Evolutionary conservation across 2,888 invertebrate species (phyloP), one percentile per base, ranked within the genome.

Genomic region (Clunio marinus): DNA sequence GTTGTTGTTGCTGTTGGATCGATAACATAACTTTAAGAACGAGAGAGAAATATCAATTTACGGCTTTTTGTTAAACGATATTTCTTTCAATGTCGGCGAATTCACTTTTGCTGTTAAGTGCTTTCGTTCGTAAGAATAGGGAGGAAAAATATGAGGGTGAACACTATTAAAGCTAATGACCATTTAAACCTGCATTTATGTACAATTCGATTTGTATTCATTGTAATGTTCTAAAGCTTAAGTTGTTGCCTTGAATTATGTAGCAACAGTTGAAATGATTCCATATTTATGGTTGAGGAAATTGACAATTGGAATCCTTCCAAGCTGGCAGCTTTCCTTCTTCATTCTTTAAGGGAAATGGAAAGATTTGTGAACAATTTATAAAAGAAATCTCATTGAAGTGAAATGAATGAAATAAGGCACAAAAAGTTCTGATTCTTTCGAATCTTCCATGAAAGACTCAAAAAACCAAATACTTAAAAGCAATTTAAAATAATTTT

Each of bases 1-100:
- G n/a, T n/a, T n/a, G n/a, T n/a, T 7, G 22, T 51, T n/a, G 27
- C 20, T 35, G 59, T 59, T 59, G 59, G 59, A 27, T 35, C 57
- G 58, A 58, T 25, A 58, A 24, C 8, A 20, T 24, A 17, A 20
- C 4, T 51, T 51, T 22, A 17, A 5, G 13, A 32, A 32, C 13
- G 35, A 32, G 13, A n/a, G n/a, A n/a, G n/a, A n/a, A n/a, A 13
- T 51, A n/a, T 51, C 5, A 51, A 51, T 22, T 13, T 3, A 51
- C 51, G 51, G 2, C 20, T n/a, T 15, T 10, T 5, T 41, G 32
- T 32, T 5, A 32, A 10, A 32, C 32, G 5, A 32, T 32, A 32
- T 8, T 5, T 8, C 32, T 10, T 41, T 10, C n/a, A 15, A 41
- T 41, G 10, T 10, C 10, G 10, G 41, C 10, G 41, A 41, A n/a